A percentile compares a stretch with the other conserved stretches of the same genome.
phyloP scores from a whole-genome alignment of 2,113 vertebrate species.

The Gymnocephalus cernua region DNA sequence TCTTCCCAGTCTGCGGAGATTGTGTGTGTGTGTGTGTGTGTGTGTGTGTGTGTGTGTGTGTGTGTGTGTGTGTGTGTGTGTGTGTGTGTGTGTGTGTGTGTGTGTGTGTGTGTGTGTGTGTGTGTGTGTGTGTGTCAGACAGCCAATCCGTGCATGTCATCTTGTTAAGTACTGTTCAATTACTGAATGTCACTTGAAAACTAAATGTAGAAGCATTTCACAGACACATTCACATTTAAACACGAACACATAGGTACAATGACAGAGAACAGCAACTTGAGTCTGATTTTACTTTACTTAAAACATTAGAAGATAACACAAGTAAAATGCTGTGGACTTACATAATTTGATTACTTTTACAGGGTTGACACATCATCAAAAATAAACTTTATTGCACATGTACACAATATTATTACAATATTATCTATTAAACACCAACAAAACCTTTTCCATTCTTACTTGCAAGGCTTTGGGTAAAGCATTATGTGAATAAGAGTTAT shows the following conservation, averaged over 20 bases:
- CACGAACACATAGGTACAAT: neutral
- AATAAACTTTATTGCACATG: neutral
- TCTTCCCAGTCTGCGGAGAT: neutral
- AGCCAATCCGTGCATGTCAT: too few species aligned
- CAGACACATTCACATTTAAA: slow-evolving; percentile 5
- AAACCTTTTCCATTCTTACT: neutral
- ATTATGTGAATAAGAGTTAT: neutral
- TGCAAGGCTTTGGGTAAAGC: neutral
- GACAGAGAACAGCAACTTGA: slow-evolving; percentile 13
- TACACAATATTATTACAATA: neutral
- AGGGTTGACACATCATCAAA: neutral
- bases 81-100: neutral
- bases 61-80: slow-evolving; percentile 13
- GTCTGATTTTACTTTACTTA: slow-evolving; percentile 46
- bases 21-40: slow-evolving; percentile 1
- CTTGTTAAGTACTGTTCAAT: slow-evolving; percentile 17
- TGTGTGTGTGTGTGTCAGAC: neutral
- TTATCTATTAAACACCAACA: neutral
- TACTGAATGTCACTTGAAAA: slow-evolving; percentile 2
- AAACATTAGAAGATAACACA: neutral
- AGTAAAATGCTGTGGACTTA: slow-evolving; percentile 1
- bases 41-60: neutral
- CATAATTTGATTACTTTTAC: neutral
- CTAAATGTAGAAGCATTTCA: slow-evolving; percentile 4
- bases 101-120: slow-evolving; percentile 20